A percentile compares a stretch with the other conserved stretches of the same genome.
These are phyloP conservation scores for Caenorhabditis sp. DNA, from an alignment of 2,888 invertebrate genomes.

Conservation along the genomic window DNA sequence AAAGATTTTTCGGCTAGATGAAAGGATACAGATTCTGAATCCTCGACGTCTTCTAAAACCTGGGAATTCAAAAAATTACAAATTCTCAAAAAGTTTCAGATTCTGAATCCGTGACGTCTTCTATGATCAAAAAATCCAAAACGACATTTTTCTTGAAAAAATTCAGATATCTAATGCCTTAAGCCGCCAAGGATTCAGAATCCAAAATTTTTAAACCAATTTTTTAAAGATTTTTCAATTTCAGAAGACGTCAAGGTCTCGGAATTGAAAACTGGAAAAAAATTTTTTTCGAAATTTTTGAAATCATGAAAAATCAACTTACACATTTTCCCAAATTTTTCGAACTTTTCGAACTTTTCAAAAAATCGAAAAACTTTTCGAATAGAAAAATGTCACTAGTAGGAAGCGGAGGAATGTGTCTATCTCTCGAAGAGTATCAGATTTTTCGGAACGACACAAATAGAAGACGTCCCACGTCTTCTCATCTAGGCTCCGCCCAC, in stretches of 20 bases:
- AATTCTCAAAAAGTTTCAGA: not conserved
- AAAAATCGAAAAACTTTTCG: not conserved
- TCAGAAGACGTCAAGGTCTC: too few species aligned
- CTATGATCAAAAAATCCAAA: too few species aligned
- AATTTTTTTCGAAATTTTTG: not conserved
- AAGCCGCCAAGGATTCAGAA: too few species aligned
- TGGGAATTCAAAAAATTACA: not conserved
- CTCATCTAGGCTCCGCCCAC: constrained; percentile 6
- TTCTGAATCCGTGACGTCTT: too few species aligned
- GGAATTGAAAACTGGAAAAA: too few species aligned
- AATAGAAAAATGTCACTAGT: not conserved
- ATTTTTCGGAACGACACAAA: not conserved
- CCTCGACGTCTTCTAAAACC: too few species aligned
- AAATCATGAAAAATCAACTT: not conserved
- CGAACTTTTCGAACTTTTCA: not conserved
- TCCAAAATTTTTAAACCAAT: too few species aligned
- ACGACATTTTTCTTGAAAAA: too few species aligned
- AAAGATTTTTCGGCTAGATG: not conserved
- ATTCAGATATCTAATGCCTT: too few species aligned
- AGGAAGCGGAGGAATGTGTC: not conserved
- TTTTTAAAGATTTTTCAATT: too few species aligned
- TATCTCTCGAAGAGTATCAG: not conserved
- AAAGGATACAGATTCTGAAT: too few species aligned
- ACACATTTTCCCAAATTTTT: not conserved
- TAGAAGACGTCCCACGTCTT: constrained; percentile 1